Base-by-base conservation (phyloP, 1,140 invertebrate species). In the Ceratina calcarata region DNA sequence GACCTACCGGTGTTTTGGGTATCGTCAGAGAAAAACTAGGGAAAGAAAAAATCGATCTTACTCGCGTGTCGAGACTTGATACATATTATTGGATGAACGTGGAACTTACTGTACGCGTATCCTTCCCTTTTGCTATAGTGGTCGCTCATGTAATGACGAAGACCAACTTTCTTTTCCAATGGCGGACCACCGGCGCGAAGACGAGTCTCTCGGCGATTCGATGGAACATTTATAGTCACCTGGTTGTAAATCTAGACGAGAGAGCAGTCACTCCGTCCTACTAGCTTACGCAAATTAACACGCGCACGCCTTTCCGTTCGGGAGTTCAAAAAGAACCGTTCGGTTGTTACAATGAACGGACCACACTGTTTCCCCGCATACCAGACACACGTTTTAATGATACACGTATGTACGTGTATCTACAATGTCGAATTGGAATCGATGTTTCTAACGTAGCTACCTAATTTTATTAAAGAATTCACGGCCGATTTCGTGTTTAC, bases 141-240 rank as follows among this genome's bases (percentile, higher is more conserved):
- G 60, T 16, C 61, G 77, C 82, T 92, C 90, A 92, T 92, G 90
- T 93, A 87, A 93, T 92, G 82, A 90, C 87, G 83, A 93, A 91
- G 69, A 91, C 83, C 80, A 92, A 90, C 91, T 92, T 92, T 91
- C 91, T 90, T 91, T 91, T 91, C 91, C 89, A 91, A 89, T 88
- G 86, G 80, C 87, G 87, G 64, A 84, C 81, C 81, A 84, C 60
- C 70, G 75, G 79, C 64, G 55, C 71, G 82, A 86, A 89, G 75
- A 88, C 87, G 73, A 91, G 89, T 85, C 87, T 87, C 80, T 87
- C 86, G 71, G 83, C 20, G 83, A 89, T 84, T 86, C 91, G 88
- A 89, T 84, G 88, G 88, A 90, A 92, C 91, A 91, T 92, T 92
- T 92, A 93, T 90, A 82, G 80, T 86, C 78, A 55, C 22, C 77